Base-by-base conservation (phyloP, 2,113 vertebrate species). In the Aleadryas rufinucha region DNA sequence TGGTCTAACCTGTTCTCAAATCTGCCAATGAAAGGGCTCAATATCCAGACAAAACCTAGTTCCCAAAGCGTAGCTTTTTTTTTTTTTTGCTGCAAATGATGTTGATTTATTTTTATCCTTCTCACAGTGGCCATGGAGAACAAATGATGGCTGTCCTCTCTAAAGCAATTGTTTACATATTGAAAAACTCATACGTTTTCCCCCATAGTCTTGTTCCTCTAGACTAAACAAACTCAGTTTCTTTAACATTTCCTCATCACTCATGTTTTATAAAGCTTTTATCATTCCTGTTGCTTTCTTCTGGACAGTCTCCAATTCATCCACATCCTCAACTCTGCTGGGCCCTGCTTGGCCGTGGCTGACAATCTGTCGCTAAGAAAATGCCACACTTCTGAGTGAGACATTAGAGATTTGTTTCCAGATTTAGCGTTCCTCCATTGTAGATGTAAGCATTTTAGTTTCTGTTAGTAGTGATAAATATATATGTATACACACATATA, bases 211-310 rank as follows among this genome's bases (percentile, higher is more conserved):
- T 76, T 93, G 89, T 78, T 84, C 54, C 70, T 79, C 49, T 94
- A 97, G 95, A 97, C 96, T 97, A 97, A 97, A 97, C 96, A 97
- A 95, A 96, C 89, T 71, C 61, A n/a, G 66, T 94, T 96, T 84
- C 93, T 95, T 89, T 94, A 96, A 64, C 81, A 75, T 94, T 96
- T 95, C 94, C 95, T 96, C 94, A 93, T 87, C 87, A 68, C 44
- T 96, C 77, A 85, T 65, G 74, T 76, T 89, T 94, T 53, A 65
- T 72, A 96, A 95, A 89, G 87, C 87, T 95, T 95, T 95, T 96
- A 89, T 95, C 93, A 91, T 95, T 87, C 65, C 41, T 59, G 33
- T 78, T 93, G 45, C 60, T 87, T 70, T 87, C 86, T 89, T 92
- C 95, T 96, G 84, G 93, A 89, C 49, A 65, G 21, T 87, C 70